Percentiles rank a stretch among this genome's conserved stretches.
Conservation (phyloP, 1,140 invertebrate genomes). For the Heterodera carotae region DNA sequence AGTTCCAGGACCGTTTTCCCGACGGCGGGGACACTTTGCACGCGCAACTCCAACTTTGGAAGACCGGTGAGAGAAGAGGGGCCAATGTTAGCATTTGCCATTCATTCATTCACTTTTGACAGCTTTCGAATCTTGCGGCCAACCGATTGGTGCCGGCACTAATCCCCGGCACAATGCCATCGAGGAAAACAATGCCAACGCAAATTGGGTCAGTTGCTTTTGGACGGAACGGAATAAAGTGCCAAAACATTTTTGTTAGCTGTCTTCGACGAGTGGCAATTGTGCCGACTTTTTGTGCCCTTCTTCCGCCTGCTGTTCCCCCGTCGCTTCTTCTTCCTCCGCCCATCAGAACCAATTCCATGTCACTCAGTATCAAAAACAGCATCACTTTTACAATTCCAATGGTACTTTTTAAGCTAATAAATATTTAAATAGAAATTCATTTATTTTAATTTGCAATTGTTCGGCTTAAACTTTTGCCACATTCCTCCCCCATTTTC, state of each 20-base stretch:
- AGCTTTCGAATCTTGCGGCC: conserved; percentile 27
- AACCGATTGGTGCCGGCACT: not conserved
- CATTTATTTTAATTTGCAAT: too few relatives aligned
- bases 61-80: conserved; percentile 64
- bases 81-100: too few relatives aligned
- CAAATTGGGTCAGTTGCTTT: too few relatives aligned
- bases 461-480: too few relatives aligned
- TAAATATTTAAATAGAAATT: not conserved
- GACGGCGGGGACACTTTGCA: conserved; percentile 65
- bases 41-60: conserved; percentile 67
- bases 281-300: not conserved
- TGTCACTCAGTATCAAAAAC: not conserved
- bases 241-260: not conserved
- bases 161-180: not conserved
- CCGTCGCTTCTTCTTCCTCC: not conserved
- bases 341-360: not conserved
- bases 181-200: not conserved
- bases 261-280: not conserved
- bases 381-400: not conserved
- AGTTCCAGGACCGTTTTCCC: conserved; percentile 61
- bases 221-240: too few relatives aligned
- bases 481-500: not conserved
- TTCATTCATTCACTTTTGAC: conserved; percentile 16
- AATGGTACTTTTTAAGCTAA: not conserved
- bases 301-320: not conserved